phyloP scores from a whole-genome alignment of 2,797 vertebrate genomes.

The Lindbergichthys nudifrons region DNA sequence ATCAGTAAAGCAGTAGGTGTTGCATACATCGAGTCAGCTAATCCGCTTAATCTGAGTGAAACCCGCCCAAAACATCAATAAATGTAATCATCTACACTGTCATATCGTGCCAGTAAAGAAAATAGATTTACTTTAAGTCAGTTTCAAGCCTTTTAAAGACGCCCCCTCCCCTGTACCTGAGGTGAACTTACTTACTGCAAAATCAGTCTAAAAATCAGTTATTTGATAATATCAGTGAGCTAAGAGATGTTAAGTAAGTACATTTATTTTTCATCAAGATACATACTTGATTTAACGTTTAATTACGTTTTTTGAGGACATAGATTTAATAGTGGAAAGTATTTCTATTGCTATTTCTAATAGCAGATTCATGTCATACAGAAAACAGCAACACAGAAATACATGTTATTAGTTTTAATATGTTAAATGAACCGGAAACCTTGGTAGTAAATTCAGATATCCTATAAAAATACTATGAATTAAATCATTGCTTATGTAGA shows the following conservation, averaged over 20 bases:
- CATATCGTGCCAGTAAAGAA: constrained; percentile 3
- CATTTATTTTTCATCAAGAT: too few relatives aligned
- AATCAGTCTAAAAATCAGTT: too few relatives aligned
- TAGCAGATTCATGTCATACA: not conserved
- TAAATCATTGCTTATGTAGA: not conserved
- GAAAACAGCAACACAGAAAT: not conserved
- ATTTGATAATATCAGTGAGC: too few relatives aligned
- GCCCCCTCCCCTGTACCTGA: not conserved
- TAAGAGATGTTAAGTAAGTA: too few relatives aligned
- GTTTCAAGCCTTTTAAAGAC: not conserved
- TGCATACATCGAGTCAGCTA: constrained; percentile 23
- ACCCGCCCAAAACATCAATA: constrained; percentile 7
- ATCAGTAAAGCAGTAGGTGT: constrained; percentile 28
- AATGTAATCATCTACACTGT: constrained; percentile 9
- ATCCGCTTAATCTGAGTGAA: constrained; percentile 23
- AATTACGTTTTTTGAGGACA: too few relatives aligned
- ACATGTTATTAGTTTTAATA: not conserved
- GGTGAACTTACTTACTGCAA: not conserved
- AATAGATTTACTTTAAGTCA: not conserved
- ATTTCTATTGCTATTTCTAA: too few relatives aligned
- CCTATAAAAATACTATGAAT: not conserved
- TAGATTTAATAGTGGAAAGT: too few relatives aligned
- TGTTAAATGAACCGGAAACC: not conserved
- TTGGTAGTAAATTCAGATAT: not conserved
- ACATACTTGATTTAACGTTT: too few relatives aligned